phyloP scores from a whole-genome alignment of 2,888 invertebrate species.

The Diplolepis rosae region DNA sequence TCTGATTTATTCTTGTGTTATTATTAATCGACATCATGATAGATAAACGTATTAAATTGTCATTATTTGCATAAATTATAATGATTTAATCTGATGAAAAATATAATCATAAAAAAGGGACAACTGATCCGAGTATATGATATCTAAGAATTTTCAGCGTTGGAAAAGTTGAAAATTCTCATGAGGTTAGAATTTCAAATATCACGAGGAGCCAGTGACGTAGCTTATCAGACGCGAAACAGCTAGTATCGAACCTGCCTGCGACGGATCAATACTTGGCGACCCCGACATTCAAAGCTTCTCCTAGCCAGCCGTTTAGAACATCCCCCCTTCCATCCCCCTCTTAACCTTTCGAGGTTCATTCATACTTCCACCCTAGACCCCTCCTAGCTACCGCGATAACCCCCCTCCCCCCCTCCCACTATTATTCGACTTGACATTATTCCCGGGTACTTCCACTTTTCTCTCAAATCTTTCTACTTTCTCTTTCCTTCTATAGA shows the following conservation, averaged over 20 bases:
- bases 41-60: no score
- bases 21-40: not conserved
- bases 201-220: slow-evolving; percentile 55
- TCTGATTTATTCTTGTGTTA: no score
- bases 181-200: not conserved
- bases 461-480: slow-evolving; percentile 2
- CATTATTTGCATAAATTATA: no score
- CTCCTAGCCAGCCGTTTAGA: slow-evolving; percentile 67
- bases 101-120: no score
- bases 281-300: slow-evolving; percentile 73
- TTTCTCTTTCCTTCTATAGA: slow-evolving; percentile 6
- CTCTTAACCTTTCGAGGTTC: slow-evolving; percentile 55
- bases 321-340: slow-evolving; percentile 61
- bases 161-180: not conserved
- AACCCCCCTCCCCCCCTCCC: slow-evolving; percentile 33
- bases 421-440: not conserved
- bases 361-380: slow-evolving; percentile 64
- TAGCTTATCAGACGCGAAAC: slow-evolving; percentile 61
- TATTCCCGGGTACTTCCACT: slow-evolving; percentile 20
- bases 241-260: slow-evolving; percentile 68
- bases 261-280: slow-evolving; percentile 71
- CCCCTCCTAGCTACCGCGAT: slow-evolving; percentile 46
- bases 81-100: no score
- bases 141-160: not conserved
- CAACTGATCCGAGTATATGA: not conserved